phyloP scores from a whole-genome alignment of 2,888 invertebrate genomes.

The Ophraella communa region DNA sequence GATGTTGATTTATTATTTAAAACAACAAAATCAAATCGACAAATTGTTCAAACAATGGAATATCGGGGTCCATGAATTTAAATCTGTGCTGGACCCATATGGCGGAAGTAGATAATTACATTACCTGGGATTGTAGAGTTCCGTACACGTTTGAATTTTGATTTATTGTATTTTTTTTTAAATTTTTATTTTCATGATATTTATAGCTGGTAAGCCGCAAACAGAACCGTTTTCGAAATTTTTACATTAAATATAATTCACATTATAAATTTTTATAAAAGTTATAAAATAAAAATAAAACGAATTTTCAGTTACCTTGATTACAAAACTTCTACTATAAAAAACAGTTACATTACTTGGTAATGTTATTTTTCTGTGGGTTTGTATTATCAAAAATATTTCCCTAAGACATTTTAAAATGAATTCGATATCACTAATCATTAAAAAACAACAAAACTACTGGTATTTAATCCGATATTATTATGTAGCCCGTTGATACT shows the following conservation, averaged over 20 bases:
- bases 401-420: too few species aligned
- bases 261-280: background rate
- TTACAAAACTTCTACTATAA: too few species aligned
- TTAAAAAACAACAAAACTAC: too few species aligned
- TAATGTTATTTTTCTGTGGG: too few species aligned
- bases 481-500: too few species aligned
- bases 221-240: background rate
- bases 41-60: slow-evolving; percentile 5
- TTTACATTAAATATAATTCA: background rate
- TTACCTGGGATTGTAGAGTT: slow-evolving; percentile 21
- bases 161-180: slow-evolving; percentile 5
- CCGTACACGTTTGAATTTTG: background rate
- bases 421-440: too few species aligned
- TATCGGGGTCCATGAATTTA: slow-evolving; percentile 7
- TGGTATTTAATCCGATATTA: too few species aligned
- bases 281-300: background rate
- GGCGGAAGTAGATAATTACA: slow-evolving; percentile 32
- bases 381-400: too few species aligned
- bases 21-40: slow-evolving; percentile 3
- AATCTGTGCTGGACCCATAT: slow-evolving; percentile 15
- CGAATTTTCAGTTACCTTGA: background rate
- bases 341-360: too few species aligned
- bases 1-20: background rate
- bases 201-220: background rate
- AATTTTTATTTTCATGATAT: background rate